Conservation (phyloP, 2,113 vertebrate species). For the Mirounga angustirostris region DNA sequence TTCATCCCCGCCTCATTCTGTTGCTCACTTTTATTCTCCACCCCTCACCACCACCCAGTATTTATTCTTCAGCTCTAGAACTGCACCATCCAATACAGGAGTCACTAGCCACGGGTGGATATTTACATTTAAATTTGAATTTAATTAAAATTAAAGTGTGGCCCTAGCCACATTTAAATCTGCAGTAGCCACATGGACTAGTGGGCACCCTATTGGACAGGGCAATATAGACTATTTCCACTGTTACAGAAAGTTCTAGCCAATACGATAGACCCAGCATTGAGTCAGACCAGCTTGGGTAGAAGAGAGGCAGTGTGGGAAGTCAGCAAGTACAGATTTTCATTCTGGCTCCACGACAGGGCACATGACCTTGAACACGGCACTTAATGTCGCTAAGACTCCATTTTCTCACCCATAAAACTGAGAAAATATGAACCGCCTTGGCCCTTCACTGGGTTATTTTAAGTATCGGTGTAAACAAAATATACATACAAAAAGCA, state of each 20-base stretch:
- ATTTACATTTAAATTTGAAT: conserved; percentile 15
- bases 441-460: not conserved
- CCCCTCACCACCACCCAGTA: not conserved
- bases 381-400: not conserved
- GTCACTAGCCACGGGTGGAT: not conserved
- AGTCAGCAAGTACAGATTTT: not conserved
- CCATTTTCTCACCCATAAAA: not conserved
- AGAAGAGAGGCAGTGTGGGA: accelerated
- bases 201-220: not conserved
- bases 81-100: not conserved
- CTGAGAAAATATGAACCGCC: not conserved
- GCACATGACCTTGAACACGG: not conserved
- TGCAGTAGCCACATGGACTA: not conserved
- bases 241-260: not conserved
- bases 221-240: not conserved
- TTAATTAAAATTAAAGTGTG: conserved; percentile 25
- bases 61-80: not conserved
- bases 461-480: not conserved
- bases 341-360: not conserved
- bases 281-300: not conserved
- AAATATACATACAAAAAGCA: not conserved
- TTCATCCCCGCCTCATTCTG: not conserved
- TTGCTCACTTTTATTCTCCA: not conserved
- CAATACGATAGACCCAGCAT: not conserved
- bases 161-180: not conserved